A percentile compares a stretch with the other conserved stretches of the same genome.
phyloP scores from a whole-genome alignment of 1,140 invertebrate species.

The Calephelis nemesis region DNA sequence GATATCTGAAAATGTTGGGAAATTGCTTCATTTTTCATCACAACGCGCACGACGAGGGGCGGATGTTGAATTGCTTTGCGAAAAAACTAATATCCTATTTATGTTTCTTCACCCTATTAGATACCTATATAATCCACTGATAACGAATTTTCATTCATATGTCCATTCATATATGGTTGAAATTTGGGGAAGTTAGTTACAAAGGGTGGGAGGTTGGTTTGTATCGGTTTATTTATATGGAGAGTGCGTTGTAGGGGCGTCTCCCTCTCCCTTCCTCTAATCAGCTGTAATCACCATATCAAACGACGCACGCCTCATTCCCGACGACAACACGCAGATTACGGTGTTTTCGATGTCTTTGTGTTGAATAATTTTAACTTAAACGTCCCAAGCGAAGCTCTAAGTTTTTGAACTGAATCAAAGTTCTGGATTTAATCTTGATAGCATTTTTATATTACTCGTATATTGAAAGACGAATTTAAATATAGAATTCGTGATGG shows the following conservation, averaged over 20 bases:
- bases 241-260: conserved; percentile 63
- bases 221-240: conserved; percentile 74
- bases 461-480: too few relatives aligned
- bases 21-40: conserved; percentile 68
- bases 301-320: conserved; percentile 74
- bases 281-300: conserved; percentile 78
- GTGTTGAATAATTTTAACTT: conserved; percentile 25
- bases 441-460: too few relatives aligned
- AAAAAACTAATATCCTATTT: conserved; percentile 74
- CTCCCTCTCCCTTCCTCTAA: conserved; percentile 59
- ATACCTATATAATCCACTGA: conserved; percentile 34
- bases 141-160: conserved; percentile 20
- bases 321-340: conserved; percentile 70
- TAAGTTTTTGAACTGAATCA: too few relatives aligned
- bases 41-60: conserved; percentile 58
- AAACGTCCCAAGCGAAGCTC: neutral
- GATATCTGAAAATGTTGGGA: conserved; percentile 40
- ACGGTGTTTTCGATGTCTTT: conserved; percentile 51
- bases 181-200: conserved; percentile 25
- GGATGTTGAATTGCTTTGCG: conserved; percentile 55
- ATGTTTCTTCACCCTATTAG: conserved; percentile 55
- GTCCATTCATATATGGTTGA: conserved; percentile 26
- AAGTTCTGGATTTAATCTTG: too few relatives aligned
- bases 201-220: conserved; percentile 44
- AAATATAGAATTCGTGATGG: too few relatives aligned